These are phyloP conservation scores for Copidosoma aretas DNA, from an alignment of 2,888 invertebrate genomes.

Conservation along the genomic window DNA sequence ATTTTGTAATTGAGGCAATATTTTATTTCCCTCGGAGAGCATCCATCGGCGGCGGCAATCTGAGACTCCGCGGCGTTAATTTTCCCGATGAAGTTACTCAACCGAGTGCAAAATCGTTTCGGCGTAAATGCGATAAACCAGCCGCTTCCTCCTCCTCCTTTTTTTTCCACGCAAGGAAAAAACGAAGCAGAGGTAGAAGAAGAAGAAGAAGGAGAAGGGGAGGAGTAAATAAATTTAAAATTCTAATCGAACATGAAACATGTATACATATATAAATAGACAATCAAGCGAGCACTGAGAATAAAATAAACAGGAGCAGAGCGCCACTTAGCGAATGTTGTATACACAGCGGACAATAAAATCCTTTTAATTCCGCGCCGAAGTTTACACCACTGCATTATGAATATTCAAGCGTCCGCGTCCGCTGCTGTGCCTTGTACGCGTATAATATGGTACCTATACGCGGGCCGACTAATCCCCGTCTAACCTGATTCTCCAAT, in stretches of 20 bases:
- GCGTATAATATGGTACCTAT: too few species aligned
- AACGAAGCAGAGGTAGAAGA: neutral
- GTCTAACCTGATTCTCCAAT: constrained; percentile 11
- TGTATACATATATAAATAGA: too few species aligned
- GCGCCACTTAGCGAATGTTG: neutral
- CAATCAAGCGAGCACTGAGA: too few species aligned
- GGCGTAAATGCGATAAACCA: neutral
- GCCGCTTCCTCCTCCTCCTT: neutral
- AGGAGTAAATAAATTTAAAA: neutral
- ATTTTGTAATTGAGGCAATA: constrained; percentile 13
- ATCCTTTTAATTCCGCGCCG: constrained; percentile 29
- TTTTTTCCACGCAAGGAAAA: neutral
- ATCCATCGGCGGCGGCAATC: too few species aligned
- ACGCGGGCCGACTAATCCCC: constrained; percentile 21
- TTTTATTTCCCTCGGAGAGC: neutral
- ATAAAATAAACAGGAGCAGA: neutral
- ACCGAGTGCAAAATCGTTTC: neutral
- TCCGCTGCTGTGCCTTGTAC: neutral
- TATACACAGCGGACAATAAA: constrained; percentile 32
- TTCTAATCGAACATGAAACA: neutral
- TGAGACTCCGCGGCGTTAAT: neutral
- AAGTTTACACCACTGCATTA: too few species aligned
- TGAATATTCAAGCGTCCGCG: constrained; percentile 31
- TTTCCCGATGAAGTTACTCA: neutral
- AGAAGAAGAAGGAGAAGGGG: neutral